Evolutionary conservation across 1,140 invertebrate genomes (phyloP), one percentile per base, ranked within the genome.

Genomic region (Euwallacea similis): DNA sequence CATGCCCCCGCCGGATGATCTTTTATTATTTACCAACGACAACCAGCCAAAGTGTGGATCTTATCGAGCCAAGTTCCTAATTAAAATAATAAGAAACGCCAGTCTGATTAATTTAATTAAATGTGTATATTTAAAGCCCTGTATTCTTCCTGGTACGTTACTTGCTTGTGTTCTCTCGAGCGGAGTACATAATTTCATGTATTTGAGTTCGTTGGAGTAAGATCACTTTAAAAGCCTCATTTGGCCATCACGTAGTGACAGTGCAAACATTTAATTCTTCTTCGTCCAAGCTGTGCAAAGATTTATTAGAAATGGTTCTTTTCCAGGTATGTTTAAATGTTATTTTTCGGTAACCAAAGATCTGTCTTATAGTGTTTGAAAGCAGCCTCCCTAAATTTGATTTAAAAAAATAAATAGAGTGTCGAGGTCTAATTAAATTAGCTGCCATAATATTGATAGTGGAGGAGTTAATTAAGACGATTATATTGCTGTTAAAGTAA

Each of bases 31-130:
- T 15, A 6, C 11, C 50, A 53, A 33, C 15, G 50, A 53, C 50
- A 53, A 53, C 50, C 15, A 53, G 50, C 50, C 50, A 53, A 53
- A 53, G 50, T 53, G 50, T 53, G 50, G 50, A 11, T 53, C 11
- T 53, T 53, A 53, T 53, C 50, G 15, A 11, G 15, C 6, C 6
- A 53, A 53, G 50, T 53, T 33, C 21, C 21, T 33, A 58, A 58
- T 58, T 58, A 58, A 58, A 58, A 58, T 41, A 33, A 58, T 15
- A 53, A 11, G 6, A 53, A 53, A n/a, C 15, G 8, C 11, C 50
- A 53, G 21, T 33, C 21, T 33, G 21, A 33, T 33, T 33, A 33
- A 33, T 33, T 33, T 33, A 33, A 33, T 7, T 15, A 58, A 58
- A 15, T 58, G 8, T 15, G 10, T 21, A 58, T 58, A 58, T 58